Percentiles rank a stretch among this genome's conserved stretches.
Evolutionary conservation across 1,140 invertebrate genomes (phyloP).

Genomic region (Dendrolimus kikuchii): DNA sequence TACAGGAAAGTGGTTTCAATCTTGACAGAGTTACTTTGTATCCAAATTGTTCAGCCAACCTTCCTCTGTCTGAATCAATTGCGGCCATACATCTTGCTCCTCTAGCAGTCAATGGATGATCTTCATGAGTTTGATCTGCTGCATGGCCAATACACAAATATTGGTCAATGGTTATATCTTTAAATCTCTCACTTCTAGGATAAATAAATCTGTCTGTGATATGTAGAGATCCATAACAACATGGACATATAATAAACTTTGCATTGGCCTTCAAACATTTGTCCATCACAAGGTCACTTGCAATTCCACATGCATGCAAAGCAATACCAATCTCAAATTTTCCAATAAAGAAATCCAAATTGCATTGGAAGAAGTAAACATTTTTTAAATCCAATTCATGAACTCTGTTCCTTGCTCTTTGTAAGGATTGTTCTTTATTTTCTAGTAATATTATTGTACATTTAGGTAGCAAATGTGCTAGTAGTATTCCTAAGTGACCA

Average conservation of each 20-base stretch:
- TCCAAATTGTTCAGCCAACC: conserved; percentile 80
- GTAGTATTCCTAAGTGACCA: conserved; percentile 91
- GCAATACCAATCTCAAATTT: conserved; percentile 88
- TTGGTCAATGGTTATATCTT: conserved; percentile 73
- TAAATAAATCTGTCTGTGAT: conserved; percentile 82
- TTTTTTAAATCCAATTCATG: conserved; percentile 81
- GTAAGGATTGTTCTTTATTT: conserved; percentile 92
- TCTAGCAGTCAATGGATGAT: conserved; percentile 72
- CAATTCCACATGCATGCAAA: conserved; percentile 95
- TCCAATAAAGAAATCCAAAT: conserved; percentile 87
- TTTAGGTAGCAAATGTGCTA: conserved; percentile 85
- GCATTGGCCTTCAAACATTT: conserved; percentile 85
- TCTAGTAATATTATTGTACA: conserved; percentile 88
- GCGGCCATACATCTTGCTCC: conserved; percentile 83
- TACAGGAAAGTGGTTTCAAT: conserved; percentile 85
- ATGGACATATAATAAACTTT: conserved; percentile 92
- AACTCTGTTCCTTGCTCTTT: conserved; percentile 82
- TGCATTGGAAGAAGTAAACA: conserved; percentile 88
- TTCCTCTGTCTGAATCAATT: conserved; percentile 89
- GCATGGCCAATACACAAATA: conserved; percentile 89
- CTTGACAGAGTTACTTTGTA: conserved; percentile 85
- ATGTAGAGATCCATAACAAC: conserved; percentile 93
- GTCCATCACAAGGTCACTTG: conserved; percentile 93
- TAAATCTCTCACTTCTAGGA: conserved; percentile 77
- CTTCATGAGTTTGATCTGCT: conserved; percentile 90